Evolutionary conservation across 1,140 invertebrate species (phyloP).

Genomic region (Diachasma alloeum): DNA sequence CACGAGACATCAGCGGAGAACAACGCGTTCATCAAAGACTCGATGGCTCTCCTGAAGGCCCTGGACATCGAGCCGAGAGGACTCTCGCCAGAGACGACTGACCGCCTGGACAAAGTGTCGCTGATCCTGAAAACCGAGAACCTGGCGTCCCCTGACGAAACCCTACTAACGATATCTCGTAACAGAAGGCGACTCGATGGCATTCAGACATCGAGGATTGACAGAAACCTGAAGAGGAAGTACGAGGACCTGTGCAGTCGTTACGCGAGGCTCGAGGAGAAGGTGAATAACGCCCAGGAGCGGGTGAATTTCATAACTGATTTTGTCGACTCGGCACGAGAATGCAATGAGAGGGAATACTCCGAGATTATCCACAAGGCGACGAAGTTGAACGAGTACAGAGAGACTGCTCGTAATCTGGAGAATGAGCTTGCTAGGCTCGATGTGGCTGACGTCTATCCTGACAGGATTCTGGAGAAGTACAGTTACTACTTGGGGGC

Average conservation of each 20-base stretch:
- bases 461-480: slow-evolving; percentile 45
- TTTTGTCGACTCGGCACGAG: slow-evolving; percentile 27
- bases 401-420: slow-evolving; percentile 40
- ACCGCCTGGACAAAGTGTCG: slow-evolving; percentile 42
- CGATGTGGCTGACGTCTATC: slow-evolving; percentile 41
- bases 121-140: slow-evolving; percentile 44
- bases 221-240: slow-evolving; percentile 41
- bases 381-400: slow-evolving; percentile 49
- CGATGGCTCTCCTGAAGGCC: slow-evolving; percentile 35
- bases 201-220: slow-evolving; percentile 40
- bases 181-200: slow-evolving; percentile 43
- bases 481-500: slow-evolving; percentile 43
- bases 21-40: slow-evolving; percentile 41
- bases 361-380: slow-evolving; percentile 40
- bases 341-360: slow-evolving; percentile 38
- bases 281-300: slow-evolving; percentile 38
- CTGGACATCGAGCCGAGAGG: slow-evolving; percentile 41
- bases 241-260: slow-evolving; percentile 46
- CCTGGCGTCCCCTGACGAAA: slow-evolving; percentile 44
- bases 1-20: slow-evolving; percentile 50
- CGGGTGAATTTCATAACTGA: slow-evolving; percentile 36
- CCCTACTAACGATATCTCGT: slow-evolving; percentile 35
- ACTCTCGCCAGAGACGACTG: slow-evolving; percentile 44
- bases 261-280: slow-evolving; percentile 41
- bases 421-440: slow-evolving; percentile 41